Evolutionary conservation across 2,888 invertebrate species (phyloP).

Genomic region (Stictocephala bisonia): DNA sequence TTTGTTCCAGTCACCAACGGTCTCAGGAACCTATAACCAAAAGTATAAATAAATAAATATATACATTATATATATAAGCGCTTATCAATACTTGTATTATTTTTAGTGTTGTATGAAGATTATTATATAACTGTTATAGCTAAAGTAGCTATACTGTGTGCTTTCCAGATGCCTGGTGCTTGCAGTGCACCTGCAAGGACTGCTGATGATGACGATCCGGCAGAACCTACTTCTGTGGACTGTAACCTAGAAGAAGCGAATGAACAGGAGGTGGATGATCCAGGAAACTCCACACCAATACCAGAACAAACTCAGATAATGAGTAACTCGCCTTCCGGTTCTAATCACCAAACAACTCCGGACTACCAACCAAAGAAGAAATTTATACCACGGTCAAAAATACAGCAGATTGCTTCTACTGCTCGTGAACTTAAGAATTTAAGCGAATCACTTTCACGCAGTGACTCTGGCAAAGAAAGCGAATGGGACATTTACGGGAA

Average conservation of each 20-base stretch:
- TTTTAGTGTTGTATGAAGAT: neutral
- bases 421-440: neutral
- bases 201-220: constrained; percentile 5
- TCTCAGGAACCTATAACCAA: constrained; percentile 9
- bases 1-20: neutral
- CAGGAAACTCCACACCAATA: neutral
- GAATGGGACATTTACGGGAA: constrained; percentile 30
- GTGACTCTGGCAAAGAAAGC: constrained; percentile 18
- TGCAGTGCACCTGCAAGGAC: constrained; percentile 8
- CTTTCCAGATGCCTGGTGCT: constrained; percentile 3
- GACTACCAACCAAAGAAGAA: neutral
- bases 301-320: neutral
- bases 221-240: constrained; percentile 26
- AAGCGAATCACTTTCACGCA: neutral
- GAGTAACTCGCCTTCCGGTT: neutral
- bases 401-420: neutral
- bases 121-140: constrained; percentile 5
- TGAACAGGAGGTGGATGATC: constrained; percentile 3
- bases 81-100: neutral
- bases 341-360: neutral
- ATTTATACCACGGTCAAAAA: no score
- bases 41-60: neutral
- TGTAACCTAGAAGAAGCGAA: neutral
- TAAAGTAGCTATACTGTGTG: neutral
- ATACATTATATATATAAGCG: neutral